Conservation (phyloP, 30 jellyfish, hydroid and myxozoan species). For the Cassiopea xamachana region DNA sequence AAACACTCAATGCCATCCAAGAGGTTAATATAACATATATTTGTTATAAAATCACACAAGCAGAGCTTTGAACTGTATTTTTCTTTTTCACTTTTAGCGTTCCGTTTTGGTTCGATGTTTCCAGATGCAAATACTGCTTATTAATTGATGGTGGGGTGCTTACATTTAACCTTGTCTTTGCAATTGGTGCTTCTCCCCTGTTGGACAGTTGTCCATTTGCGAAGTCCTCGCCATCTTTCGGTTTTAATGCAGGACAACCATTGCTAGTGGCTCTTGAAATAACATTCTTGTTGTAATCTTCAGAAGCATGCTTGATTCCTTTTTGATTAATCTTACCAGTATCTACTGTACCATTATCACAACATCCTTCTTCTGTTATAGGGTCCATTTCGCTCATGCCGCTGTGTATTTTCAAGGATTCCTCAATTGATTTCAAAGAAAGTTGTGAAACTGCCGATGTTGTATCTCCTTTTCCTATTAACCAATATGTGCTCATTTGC, state of each 20-base stretch:
- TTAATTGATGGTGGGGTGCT: conserved; percentile 11
- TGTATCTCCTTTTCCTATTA: conserved; percentile 47
- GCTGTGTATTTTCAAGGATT: not conserved
- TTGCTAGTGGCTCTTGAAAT: no score
- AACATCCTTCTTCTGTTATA: conserved; percentile 16
- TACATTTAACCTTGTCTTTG: not conserved
- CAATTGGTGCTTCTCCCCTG: not conserved
- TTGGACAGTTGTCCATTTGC: not conserved
- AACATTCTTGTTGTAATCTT: not conserved
- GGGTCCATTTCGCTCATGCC: conserved; percentile 6
- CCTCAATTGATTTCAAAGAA: conserved; percentile 46
- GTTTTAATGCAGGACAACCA: no score
- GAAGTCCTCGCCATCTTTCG: no score
- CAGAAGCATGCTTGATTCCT: not conserved
- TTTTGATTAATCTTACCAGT: not conserved
- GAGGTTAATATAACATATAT: not conserved
- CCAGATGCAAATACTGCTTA: conserved; percentile 4
- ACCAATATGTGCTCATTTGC: conserved; percentile 59
- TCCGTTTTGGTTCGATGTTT: not conserved
- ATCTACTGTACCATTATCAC: not conserved
- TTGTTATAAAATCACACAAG: not conserved
- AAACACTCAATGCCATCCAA: no score
- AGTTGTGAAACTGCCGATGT: conserved; percentile 18
- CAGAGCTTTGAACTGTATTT: conserved; percentile 5
- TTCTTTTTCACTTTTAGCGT: not conserved